A percentile compares a stretch with the other conserved stretches of the same genome.
Evolutionary conservation across 2,888 invertebrate genomes (phyloP).

Genomic region (Orthosia gothica): DNA sequence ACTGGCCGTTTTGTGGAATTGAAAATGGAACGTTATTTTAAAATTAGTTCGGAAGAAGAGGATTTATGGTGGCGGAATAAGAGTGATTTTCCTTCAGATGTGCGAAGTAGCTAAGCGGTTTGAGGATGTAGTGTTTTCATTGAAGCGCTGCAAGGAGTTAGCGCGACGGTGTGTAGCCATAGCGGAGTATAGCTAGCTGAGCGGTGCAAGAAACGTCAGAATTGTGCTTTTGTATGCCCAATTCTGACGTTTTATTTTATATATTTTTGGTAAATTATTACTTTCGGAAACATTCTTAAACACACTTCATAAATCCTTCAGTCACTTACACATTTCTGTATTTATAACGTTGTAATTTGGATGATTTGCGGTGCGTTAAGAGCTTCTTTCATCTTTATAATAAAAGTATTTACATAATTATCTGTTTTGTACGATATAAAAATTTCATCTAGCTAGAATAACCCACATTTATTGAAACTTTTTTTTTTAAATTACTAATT

Average conservation of each 20-base stretch:
- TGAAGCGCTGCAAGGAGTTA: no score
- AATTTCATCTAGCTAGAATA: not conserved
- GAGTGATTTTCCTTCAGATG: no score
- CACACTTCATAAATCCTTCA: not conserved
- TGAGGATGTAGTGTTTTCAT: no score
- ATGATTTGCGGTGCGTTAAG: constrained; percentile 14
- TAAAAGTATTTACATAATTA: not conserved
- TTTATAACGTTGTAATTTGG: not conserved
- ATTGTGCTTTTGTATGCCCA: no score
- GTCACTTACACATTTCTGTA: not conserved
- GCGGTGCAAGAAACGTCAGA: no score
- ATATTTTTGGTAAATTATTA: not conserved
- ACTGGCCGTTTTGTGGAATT: constrained; percentile 62
- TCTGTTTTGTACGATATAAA: not conserved
- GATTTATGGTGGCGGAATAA: constrained; percentile 50
- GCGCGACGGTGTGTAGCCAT: no score
- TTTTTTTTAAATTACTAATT: constrained; percentile 1
- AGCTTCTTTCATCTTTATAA: not conserved
- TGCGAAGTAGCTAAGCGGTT: no score
- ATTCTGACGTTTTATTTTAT: no score
- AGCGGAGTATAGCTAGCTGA: no score
- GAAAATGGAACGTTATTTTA: constrained; percentile 63
- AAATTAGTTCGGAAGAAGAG: constrained; percentile 59
- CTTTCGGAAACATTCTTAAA: not conserved
- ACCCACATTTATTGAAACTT: no score